These are phyloP conservation scores for Cherax destructor DNA, from an alignment of 1,140 invertebrate species.

Conservation along the genomic window DNA sequence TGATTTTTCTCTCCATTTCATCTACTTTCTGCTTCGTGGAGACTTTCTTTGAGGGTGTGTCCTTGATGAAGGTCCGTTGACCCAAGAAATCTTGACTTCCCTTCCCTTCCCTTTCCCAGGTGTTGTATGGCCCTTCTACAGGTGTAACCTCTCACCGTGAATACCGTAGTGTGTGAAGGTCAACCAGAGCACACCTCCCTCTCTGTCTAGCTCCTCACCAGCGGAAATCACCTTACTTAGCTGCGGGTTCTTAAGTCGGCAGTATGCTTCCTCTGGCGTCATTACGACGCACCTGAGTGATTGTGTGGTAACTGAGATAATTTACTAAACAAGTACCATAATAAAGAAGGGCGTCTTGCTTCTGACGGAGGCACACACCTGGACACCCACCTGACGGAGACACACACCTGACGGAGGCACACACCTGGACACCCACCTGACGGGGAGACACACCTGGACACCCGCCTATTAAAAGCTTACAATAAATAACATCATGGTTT, in stretches of 20 bases:
- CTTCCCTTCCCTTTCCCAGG: no score
- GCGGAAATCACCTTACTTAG: conserved; percentile 1
- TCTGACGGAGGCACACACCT: not conserved
- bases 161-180: no score
- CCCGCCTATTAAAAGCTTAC: not conserved
- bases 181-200: no score
- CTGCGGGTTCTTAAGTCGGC: not conserved
- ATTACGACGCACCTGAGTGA: conserved; percentile 39
- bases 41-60: no score
- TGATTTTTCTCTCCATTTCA: no score
- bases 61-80: no score
- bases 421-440: not conserved
- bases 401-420: not conserved
- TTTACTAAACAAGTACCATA: conserved; percentile 19
- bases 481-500: no score
- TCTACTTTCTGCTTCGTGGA: no score
- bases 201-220: no score
- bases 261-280: conserved; percentile 7
- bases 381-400: not conserved
- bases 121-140: no score
- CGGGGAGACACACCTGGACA: not conserved
- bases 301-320: conserved; percentile 26
- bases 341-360: conserved; percentile 12
- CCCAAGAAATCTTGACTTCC: no score
- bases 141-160: no score